Evolutionary conservation across 2,888 invertebrate genomes (phyloP).

Genomic region (Myopa testacea): DNA sequence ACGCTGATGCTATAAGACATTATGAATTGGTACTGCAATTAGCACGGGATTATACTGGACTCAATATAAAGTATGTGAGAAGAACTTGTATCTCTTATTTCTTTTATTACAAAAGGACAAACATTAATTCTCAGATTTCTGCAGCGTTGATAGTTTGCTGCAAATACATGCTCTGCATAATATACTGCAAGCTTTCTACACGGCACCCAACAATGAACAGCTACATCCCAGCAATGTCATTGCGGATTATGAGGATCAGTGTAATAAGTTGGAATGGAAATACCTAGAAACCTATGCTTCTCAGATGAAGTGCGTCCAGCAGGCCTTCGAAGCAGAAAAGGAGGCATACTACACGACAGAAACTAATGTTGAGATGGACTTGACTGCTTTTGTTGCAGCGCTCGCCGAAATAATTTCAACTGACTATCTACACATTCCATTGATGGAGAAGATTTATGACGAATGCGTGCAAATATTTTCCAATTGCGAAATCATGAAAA

Average conservation of each 20-base stretch:
- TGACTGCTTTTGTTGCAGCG: constrained; percentile 48
- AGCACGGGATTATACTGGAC: constrained; percentile 58
- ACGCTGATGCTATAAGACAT: constrained; percentile 71
- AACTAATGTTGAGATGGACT: constrained; percentile 9
- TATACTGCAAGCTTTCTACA: constrained; percentile 70
- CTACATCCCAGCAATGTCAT: constrained; percentile 9
- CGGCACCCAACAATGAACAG: constrained; percentile 28
- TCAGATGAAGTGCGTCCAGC: constrained; percentile 52
- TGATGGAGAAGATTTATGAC: constrained; percentile 58
- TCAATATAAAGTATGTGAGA: constrained; percentile 55
- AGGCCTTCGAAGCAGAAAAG: constrained; percentile 46
- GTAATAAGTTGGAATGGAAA: constrained; percentile 71
- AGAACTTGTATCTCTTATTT: neutral
- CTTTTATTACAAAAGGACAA: neutral
- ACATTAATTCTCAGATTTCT: neutral
- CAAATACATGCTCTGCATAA: constrained; percentile 78
- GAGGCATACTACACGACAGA: constrained; percentile 36
- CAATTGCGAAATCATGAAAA: constrained; percentile 44
- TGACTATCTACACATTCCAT: constrained; percentile 42
- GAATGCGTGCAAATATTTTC: constrained; percentile 52
- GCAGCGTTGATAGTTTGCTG: constrained; percentile 74
- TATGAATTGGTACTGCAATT: constrained; percentile 75
- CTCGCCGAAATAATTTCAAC: constrained; percentile 46
- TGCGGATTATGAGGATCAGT: constrained; percentile 62
- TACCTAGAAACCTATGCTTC: constrained; percentile 69